Base-by-base conservation (phyloP, 2,797 vertebrate genomes). In the Percopsis omiscomaycus region DNA sequence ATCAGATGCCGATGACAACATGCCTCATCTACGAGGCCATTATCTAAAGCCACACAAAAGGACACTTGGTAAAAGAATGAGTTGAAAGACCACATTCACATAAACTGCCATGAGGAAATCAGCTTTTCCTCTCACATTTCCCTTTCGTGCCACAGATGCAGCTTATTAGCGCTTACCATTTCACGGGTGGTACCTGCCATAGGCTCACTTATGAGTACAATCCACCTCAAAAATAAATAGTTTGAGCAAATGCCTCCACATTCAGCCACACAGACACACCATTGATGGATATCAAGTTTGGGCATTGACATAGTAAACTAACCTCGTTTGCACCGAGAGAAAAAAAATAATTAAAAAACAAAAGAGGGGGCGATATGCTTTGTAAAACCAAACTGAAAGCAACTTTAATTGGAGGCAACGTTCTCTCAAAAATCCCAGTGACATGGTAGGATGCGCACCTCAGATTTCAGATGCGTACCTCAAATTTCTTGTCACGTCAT, bases 141-240 rank as follows among this genome's bases (percentile, higher is more conserved):
- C n/a, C n/a, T 54, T 62, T 3, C 54, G 51, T 11, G 32, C 13
- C 48, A 13, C 3, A 13, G 30, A 30, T 32, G 13, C 37, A 28
- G 45, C 2, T 11, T 27, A 27, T 27, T 27, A 64, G 61, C 75
- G 65, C 64, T 71, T 74, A 61, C n/a, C 2, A 50, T 56, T 42
- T 27, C 45, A 32, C 29, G 44, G 32, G 11, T 32, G 5, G 54
- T 10, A 37, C 15, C 8, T 22, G 63, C n/a, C 50, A 28, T 42
- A 14, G 51, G 56, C 55, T 77, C 73, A 61, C 52, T 66, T 61
- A 55, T 47, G 53, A 62, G 59, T 52, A 79, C 70, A 60, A 74
- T 69, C 74, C 61, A 73, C 79, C 50, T 55, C 68, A 61, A 75
- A 74, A 91, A 92, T 91, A 92, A 91, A 92, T 90, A 91, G 60